A percentile compares a stretch with the other conserved stretches of the same genome.
phyloP scores from a whole-genome alignment of 1,140 invertebrate genomes.

The Dufourea novaeangliae region DNA sequence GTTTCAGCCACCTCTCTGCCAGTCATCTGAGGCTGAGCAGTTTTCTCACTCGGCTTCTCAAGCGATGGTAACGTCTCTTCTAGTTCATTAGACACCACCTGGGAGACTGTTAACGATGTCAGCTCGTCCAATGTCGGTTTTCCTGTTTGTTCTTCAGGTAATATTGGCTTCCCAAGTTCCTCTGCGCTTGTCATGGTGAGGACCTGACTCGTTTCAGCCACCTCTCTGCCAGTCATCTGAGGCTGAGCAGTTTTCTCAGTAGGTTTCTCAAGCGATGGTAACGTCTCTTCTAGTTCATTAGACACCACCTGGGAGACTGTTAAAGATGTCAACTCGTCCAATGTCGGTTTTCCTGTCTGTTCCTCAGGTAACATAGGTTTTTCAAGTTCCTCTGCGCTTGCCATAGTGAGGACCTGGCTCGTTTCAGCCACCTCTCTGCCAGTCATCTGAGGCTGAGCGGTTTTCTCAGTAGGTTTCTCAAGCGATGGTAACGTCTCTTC shows the following conservation, averaged over 20 bases:
- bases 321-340: constrained; percentile 73
- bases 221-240: constrained; percentile 68
- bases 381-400: constrained; percentile 58
- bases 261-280: constrained; percentile 54
- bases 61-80: constrained; percentile 65
- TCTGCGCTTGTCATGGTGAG: constrained; percentile 59
- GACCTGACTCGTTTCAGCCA: constrained; percentile 71
- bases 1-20: constrained; percentile 73
- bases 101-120: constrained; percentile 71
- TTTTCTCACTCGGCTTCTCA: constrained; percentile 60
- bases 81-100: constrained; percentile 71
- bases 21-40: constrained; percentile 62
- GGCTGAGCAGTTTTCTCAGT: constrained; percentile 63
- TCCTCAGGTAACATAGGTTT: constrained; percentile 58
- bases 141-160: constrained; percentile 66
- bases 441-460: too few species aligned
- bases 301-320: constrained; percentile 72
- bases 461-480: too few species aligned
- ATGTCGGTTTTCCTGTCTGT: constrained; percentile 65
- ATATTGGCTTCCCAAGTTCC: constrained; percentile 52
- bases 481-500: too few species aligned
- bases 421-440: constrained; percentile 74
- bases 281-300: constrained; percentile 72
- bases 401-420: constrained; percentile 66
- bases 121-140: constrained; percentile 71